A percentile compares a stretch with the other conserved stretches of the same genome.
These are phyloP conservation scores for Rallus crepitans DNA, from an alignment of 2,797 vertebrate genomes.

Conservation along the genomic window DNA sequence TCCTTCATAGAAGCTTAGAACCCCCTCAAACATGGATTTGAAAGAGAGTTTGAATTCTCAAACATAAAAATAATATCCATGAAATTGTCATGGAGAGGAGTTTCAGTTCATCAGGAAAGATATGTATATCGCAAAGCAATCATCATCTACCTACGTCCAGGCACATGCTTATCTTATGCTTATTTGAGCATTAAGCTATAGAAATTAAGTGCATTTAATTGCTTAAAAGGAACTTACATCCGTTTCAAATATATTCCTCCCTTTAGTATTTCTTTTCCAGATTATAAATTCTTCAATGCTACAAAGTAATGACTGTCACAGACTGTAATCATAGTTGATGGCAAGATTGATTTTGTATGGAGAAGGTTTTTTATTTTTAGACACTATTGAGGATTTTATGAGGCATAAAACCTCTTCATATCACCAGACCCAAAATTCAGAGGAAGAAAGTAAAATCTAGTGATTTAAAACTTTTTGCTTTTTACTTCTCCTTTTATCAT, in stretches of 20 bases:
- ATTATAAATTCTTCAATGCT: neutral
- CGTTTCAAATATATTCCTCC: neutral
- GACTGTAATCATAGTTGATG: neutral
- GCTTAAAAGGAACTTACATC: neutral
- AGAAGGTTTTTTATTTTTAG: neutral
- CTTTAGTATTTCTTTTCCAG: neutral
- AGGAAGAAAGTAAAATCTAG: neutral
- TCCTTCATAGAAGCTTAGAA: neutral
- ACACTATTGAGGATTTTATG: neutral
- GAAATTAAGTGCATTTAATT: neutral
- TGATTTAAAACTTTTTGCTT: neutral
- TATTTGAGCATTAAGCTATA: neutral
- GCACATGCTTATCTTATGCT: neutral
- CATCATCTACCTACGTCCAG: neutral
- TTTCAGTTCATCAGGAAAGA: neutral
- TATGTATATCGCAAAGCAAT: neutral
- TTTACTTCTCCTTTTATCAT: constrained; percentile 32
- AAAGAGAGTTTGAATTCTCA: neutral
- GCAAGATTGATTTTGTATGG: neutral
- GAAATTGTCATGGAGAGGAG: neutral
- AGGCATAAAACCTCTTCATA: neutral
- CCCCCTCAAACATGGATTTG: neutral
- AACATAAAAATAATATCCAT: neutral
- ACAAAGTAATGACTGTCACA: neutral
- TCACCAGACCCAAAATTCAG: neutral